Evolutionary conservation across 2,113 vertebrate species (phyloP), one percentile per base, ranked within the genome.

Genomic region (Oreocharis arfaki): DNA sequence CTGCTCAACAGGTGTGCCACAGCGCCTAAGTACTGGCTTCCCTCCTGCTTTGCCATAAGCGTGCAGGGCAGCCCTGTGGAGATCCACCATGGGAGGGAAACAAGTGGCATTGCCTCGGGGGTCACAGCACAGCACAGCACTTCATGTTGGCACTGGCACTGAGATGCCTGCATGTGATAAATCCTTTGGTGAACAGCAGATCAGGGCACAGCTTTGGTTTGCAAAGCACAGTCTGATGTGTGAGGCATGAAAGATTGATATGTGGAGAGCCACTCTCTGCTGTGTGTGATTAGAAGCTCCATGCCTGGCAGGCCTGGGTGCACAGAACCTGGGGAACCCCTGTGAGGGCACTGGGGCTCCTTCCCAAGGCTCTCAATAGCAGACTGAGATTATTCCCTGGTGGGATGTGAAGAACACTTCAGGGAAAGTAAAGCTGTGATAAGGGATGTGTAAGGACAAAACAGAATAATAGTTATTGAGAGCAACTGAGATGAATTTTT

Each of bases 81-180:
- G 35, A 13, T 50, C 19, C 4, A 6, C 33, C 19, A 2, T 1
- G 7, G 35, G 30, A 59, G 30, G 33, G n/a, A 75, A 41, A 33
- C 0, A 3, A 2, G 4, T 50, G 50, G 0, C 20, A n/a, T 17
- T 7, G 6, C 26, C 13, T 14, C 24, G 16, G 60, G 63, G 22
- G 27, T 27, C 2, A 3, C 30, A 23, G 32, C 56, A 55, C 27
- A 53, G 44, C 47, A 49, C 23, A 50, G 30, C 50, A 13, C 42
- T 46, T 53, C 0, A 0, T 75, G 28, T 37, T 63, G 49, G 16
- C 57, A 68, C 33, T 46, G 37, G 20, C 52, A 42, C 39, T 3
- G 10, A 67, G 63, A 7, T 53, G 26, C 15, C 28, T 55, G 49
- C 20, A 3, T 33, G 39, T 50, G 27, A 12, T 67, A 78, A 87